Evolutionary conservation across 2,113 vertebrate species (phyloP).

Genomic region (Cygnus atratus): DNA sequence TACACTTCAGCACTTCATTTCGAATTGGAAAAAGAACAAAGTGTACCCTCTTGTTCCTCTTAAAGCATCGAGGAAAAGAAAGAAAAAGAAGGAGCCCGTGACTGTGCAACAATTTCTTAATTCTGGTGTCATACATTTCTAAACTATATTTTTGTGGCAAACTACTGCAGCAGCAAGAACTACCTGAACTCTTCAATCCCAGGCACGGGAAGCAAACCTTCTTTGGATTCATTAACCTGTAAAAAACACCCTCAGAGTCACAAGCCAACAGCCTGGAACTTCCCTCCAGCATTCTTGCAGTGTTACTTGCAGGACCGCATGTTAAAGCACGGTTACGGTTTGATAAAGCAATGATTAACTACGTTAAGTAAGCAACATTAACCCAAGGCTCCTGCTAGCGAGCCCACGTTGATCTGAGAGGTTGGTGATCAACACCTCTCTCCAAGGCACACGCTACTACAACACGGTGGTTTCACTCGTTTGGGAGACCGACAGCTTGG

Average conservation of each 20-base stretch:
- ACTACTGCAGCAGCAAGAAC: background rate
- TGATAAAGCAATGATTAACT: conserved; percentile 49
- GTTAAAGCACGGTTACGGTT: background rate
- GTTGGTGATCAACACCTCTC: background rate
- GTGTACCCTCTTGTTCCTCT: background rate
- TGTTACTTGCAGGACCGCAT: background rate
- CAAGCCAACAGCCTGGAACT: conserved; percentile 40
- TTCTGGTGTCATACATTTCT: background rate
- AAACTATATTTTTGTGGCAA: background rate
- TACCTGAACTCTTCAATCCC: conserved; percentile 17
- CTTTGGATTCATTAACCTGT: conserved; percentile 30
- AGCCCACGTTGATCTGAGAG: background rate
- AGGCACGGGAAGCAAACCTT: background rate
- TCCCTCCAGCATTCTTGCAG: conserved; percentile 12
- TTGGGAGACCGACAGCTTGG: background rate
- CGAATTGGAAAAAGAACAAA: background rate
- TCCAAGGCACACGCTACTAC: background rate
- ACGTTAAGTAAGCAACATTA: background rate
- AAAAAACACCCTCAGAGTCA: background rate
- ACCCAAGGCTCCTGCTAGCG: background rate
- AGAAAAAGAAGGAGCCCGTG: background rate
- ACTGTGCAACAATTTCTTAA: background rate
- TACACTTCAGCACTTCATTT: background rate
- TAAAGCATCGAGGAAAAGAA: background rate
- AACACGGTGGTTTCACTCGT: background rate